Evolutionary conservation across 2,113 vertebrate species (phyloP), one percentile per base, ranked within the genome.

Genomic region (Oncorhynchus mykiss): DNA sequence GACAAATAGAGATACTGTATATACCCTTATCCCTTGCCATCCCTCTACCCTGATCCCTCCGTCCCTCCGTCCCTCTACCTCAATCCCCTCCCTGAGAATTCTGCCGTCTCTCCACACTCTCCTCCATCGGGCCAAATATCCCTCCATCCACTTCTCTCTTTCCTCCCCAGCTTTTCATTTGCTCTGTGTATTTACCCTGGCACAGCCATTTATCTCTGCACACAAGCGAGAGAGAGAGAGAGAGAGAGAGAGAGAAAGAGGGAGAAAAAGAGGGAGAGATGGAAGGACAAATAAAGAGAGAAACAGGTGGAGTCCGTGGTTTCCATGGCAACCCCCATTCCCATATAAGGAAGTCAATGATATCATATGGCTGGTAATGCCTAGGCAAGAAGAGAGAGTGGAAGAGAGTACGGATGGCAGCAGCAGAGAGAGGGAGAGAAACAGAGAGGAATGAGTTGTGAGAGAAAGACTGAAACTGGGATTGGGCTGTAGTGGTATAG

Each of bases 251-350:
- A 65, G 27, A 72, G 71, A 82, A 77, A 75, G 79, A 77, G 68
- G 76, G 75, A 73, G 75, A 5, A 70, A 45, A 48, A 5, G 66
- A 62, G 49, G 8, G 81, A 75, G 73, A 79, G 31, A 68, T 39
- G 45, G 39, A 45, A 45, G 9, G 39, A 45, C 8, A 45, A 45
- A 45, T 45, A 45, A 11, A 11, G 39, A 12, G 39, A 11, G 77
- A 78, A 81, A 82, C 87, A 95, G 95, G 95, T 96, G 96, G 95
- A 97, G 96, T 95, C 94, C 91, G 81, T 73, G 81, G 93, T 97
- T 94, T 93, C 93, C 93, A 93, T 90, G 92, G 94, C 82, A 95
- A 96, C 95, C 87, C 85, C 54, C 7, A 24, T 76, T 77, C 91
- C 94, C 93, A 91, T 93, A 94, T 94, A 92, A 90, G 94, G 93